Evolutionary conservation across 1,140 invertebrate genomes (phyloP), one percentile per base, ranked within the genome.

Genomic region (Trachymyrmex septentrionalis): DNA sequence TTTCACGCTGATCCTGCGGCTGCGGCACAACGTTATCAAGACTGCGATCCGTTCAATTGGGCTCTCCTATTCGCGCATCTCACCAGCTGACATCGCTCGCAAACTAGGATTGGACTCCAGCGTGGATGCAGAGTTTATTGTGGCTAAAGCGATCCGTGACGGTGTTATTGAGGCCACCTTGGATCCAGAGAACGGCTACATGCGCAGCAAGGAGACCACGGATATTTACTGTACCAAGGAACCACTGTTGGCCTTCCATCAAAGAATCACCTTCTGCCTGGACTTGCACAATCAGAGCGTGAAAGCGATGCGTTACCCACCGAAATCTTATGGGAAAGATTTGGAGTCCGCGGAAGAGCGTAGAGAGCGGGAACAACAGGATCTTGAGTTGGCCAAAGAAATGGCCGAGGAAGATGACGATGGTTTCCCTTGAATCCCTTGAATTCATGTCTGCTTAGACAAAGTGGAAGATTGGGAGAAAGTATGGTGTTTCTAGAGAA

Each of bases 371-470:
- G 99, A 99, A 94, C 99, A 99, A 93, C 99, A 99, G 94, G 99
- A 99, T 95, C 96, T 99, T 86, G 99, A 99, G 95, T 96, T 99
- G 89, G 99, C 99, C 12, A 99, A 99, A 95, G 99, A 99, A 96
- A 99, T 99, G 97, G 99, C 99, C 9, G 99, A 99, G 94, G 99
- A 99, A 94, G 99, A 99, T 96, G 99, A 99, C 96, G 98, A 99
- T 96, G 97, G 97, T 90, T 98, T 98, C 86, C 96, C 96, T 88
- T 97, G 93, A 96, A 92, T 73, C 0, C 1, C 7, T 0, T n/a
- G 14, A 6, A 38, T 44, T 44, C 9, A 44, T 12, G 44, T 21
- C 7, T 9, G 27, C 3, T 50, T 53, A 24, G 4, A 21, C 14
- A n/a, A 50, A 38, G 9, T 44, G 38, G 38, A 44, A 44, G 9